Evolutionary conservation across 2,113 vertebrate species (phyloP), one percentile per base, ranked within the genome.

Genomic region (Nycticorax nycticorax): DNA sequence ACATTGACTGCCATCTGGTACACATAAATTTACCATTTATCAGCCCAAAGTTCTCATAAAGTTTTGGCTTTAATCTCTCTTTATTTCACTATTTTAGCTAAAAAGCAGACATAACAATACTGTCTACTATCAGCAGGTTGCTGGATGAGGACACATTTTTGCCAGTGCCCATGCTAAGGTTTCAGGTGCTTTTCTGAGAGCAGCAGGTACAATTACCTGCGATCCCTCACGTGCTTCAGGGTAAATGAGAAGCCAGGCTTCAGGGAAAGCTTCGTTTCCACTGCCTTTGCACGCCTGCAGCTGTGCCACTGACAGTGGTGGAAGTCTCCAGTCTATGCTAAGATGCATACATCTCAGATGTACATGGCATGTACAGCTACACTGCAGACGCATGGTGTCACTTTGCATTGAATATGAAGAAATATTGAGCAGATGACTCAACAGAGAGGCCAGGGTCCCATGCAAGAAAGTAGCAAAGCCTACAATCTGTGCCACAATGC

Each of bases 301-400:
- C 13, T 22, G 5, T 48, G 30, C 64, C 15, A 9, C 1, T 89
- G 67, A 8, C 21, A 39, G 30, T 6, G 35, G 35, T 9, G 27
- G 50, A 80, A 69, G 14, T 16, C 48, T 69, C 23, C 41, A 35
- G 45, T 76, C 66, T 60, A 41, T 83, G 41, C 52, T 47, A 19
- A 47, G 74, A n/a, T 57, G 32, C n/a, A 3, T 12, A 9, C n/a
- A 41, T 47, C 41, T 85, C 56, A 47, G 62, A 9, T 12, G 48
- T 33, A 48, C 3, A 0, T 13, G 41, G 14, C 53, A 8, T 27
- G 16, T 75, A 17, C 43, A 43, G 55, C 35, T 68, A 13, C 0
- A 0, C 53, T 43, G 35, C 39, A 60, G 74, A 41, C 1, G 1
- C 15, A 3, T 12, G 27, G 6, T 2, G 0, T 37, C 48, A 27